Evolutionary conservation across 2,888 invertebrate genomes (phyloP), one percentile per base, ranked within the genome.

Genomic region (Pinctada fucata): DNA sequence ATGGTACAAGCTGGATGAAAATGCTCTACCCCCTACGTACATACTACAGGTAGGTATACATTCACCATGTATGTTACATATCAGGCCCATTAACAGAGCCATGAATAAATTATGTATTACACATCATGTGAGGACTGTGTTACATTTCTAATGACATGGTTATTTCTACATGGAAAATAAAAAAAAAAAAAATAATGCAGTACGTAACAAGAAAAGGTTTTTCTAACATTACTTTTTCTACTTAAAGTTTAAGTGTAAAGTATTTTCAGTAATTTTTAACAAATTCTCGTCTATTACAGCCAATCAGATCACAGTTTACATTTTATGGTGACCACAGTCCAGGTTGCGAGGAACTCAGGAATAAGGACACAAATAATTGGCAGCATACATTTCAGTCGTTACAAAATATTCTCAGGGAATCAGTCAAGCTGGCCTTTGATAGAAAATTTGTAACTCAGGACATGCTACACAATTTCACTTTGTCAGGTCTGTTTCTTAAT

Each of bases 1-100:
- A 13, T 92, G 92, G 92, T 92, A 89, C 81, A 81, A 80, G 50
- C 80, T 84, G 76, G 91, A 91, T 80, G 85, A 88, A 48, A 92
- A 92, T 77, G 82, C 86, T 13, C 76, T 88, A 3, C 91, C 91
- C 66, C 85, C 88, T 8, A 78, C 83, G n/a, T 91, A 91, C 80
- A 69, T 88, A 2, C 83, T 91, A 4, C 90, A 90, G 88, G 91
- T 91, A 82, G 70, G n/a, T n/a, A n/a, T n/a, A n/a, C n/a, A n/a
- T n/a, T n/a, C n/a, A n/a, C n/a, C n/a, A n/a, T n/a, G n/a, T n/a
- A n/a, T n/a, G n/a, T n/a, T n/a, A n/a, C n/a, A n/a, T n/a, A n/a
- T n/a, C n/a, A n/a, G n/a, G n/a, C n/a, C n/a, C n/a, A n/a, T n/a
- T n/a, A n/a, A n/a, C n/a, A n/a, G n/a, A n/a, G n/a, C n/a, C n/a